Base-by-base conservation (phyloP, 1,140 invertebrate genomes). In the Drosophila triauraria region DNA sequence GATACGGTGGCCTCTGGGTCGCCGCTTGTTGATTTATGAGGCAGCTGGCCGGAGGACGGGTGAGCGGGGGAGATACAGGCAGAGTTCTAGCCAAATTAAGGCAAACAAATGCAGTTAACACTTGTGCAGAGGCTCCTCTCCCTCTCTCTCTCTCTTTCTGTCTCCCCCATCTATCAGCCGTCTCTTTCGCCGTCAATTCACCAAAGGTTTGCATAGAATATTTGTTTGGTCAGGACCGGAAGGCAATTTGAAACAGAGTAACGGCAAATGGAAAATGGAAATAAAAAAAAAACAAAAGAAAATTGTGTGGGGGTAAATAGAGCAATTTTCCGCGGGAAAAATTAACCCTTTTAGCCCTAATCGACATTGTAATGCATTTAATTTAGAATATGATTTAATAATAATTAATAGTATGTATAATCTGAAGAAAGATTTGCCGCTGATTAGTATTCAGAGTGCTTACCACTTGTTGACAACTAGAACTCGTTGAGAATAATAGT, bases 11-110 rank as follows among this genome's bases (percentile, higher is more conserved):
- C 72, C 74, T 59, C 62, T 59, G 75, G 72, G 62, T 25, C 48
- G 35, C 30, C 75, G 68, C 53, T 78, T 79, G 75, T 75, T 80
- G 78, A 80, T 80, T 80, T 64, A 80, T 76, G 72, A 59, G 70
- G n/a, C 60, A 25, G 43, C 15, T 25, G 17, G 13, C 17, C 47
- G 23, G 30, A n/a, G 30, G 13, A n/a, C 15, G 47, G 35, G n/a
- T 17, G 61, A 8, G 15, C 10, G 23, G 25, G 12, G 20, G 0
- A 15, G 42, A 12, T 3, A 23, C 10, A 8, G 32, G 32, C 4
- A 56, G 47, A 48, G 48, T 56, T 42, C 69, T 47, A n/a, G 48
- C 57, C 70, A 53, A 74, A 63, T 75, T 74, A 62, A 63, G 70
- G 69, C 69, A 75, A 75, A 74, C 68, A 75, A 62, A 74, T 74